phyloP scores from a whole-genome alignment of 30 jellyfish, hydroid and myxozoan genomes.

The Aurelia aurita complex sp. Pacific region DNA sequence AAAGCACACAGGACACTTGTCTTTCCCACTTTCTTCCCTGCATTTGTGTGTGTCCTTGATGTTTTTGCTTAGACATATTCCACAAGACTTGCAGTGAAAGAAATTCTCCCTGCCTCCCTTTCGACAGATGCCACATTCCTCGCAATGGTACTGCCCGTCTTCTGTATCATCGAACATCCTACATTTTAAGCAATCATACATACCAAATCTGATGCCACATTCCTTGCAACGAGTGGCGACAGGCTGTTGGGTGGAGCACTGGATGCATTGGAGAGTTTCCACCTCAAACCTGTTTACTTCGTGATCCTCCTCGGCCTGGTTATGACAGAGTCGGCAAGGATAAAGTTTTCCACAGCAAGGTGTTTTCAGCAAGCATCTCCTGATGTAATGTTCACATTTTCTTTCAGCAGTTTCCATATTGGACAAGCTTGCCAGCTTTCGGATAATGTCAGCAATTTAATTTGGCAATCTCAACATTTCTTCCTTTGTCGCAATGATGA shows the following conservation, averaged over 20 bases:
- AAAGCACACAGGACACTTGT: constrained; percentile 89
- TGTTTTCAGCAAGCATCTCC: constrained; percentile 73
- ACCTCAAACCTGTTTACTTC: constrained; percentile 71
- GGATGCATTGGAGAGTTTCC: constrained; percentile 56
- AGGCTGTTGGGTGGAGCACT: constrained; percentile 65
- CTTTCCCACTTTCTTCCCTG: constrained; percentile 79
- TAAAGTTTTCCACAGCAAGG: constrained; percentile 84
- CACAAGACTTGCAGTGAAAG: constrained; percentile 76
- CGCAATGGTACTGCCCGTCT: constrained; percentile 90
- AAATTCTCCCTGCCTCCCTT: constrained; percentile 88
- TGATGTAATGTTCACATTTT: constrained; percentile 71
- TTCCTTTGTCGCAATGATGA: too few species aligned
- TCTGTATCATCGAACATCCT: constrained; percentile 86
- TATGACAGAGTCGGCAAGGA: constrained; percentile 81
- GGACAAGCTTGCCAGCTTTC: too few species aligned
- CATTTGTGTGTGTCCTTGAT: constrained; percentile 71
- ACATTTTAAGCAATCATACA: constrained; percentile 78
- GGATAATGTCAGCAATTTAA: too few species aligned
- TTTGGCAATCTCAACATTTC: too few species aligned
- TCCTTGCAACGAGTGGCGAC: constrained; percentile 66
- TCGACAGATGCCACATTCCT: constrained; percentile 90
- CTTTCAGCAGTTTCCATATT: constrained; percentile 1
- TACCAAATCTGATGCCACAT: constrained; percentile 87
- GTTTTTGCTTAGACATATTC: constrained; percentile 58
- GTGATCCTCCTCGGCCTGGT: constrained; percentile 57